Conservation (phyloP, 1,140 invertebrate species). For the Sitophilus oryzae region DNA sequence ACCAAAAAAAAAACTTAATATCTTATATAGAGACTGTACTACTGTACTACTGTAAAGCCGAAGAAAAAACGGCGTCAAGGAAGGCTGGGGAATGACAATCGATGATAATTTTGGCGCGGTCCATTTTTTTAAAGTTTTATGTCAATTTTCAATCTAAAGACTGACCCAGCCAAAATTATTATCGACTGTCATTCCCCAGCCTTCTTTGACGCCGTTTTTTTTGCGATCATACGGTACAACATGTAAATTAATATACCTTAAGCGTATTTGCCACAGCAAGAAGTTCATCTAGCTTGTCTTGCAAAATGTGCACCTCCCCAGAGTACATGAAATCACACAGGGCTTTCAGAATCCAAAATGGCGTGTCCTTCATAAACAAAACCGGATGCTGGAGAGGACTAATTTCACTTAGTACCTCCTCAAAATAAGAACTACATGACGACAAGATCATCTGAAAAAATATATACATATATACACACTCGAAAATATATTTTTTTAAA, state of each 20-base stretch:
- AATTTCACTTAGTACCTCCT: conserved; percentile 52
- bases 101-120: too few species aligned
- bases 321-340: conserved; percentile 55
- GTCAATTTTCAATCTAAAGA: too few species aligned
- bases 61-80: too few species aligned
- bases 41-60: too few species aligned
- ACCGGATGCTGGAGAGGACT: conserved; percentile 60
- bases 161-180: not conserved
- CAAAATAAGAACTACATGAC: conserved; percentile 61
- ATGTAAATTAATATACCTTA: conserved; percentile 36
- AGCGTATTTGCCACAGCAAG: conserved; percentile 45
- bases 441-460: conserved; percentile 52
- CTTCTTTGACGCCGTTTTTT: too few species aligned
- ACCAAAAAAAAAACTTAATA: conserved; percentile 12
- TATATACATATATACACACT: too few species aligned
- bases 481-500: too few species aligned
- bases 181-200: too few species aligned
- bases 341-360: conserved; percentile 48
- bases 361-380: conserved; percentile 57
- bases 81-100: too few species aligned
- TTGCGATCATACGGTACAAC: not conserved
- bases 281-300: conserved; percentile 44
- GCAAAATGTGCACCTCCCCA: conserved; percentile 49
- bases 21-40: conserved; percentile 2
- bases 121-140: too few species aligned